Evolutionary conservation across 1,140 invertebrate genomes (phyloP).

Genomic region (Rhopalosiphum padi): DNA sequence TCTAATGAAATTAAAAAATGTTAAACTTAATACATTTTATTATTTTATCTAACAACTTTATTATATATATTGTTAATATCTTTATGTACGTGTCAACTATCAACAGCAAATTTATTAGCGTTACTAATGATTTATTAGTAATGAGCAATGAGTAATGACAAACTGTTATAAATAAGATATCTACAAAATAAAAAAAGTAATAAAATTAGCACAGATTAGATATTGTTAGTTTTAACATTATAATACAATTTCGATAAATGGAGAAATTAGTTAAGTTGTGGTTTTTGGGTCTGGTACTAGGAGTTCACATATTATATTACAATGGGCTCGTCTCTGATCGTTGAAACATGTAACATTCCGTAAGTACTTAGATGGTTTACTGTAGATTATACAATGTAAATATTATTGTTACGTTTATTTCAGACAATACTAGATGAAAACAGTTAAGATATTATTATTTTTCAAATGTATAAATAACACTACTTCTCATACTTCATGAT

Average conservation of each 20-base stretch:
- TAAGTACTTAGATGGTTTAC: neutral
- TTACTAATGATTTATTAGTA: neutral
- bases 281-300: neutral
- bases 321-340: neutral
- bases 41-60: neutral
- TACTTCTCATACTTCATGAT: no score
- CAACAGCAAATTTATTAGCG: neutral
- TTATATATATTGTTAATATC: neutral
- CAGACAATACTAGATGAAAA: neutral
- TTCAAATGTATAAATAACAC: neutral
- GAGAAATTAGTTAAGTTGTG: neutral
- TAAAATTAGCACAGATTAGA: neutral
- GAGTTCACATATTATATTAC: neutral
- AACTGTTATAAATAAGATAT: neutral
- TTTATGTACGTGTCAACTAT: neutral
- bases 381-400: no score
- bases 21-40: neutral
- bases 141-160: neutral
- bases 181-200: neutral
- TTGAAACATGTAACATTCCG: neutral
- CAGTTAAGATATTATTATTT: neutral
- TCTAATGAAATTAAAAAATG: neutral
- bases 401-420: neutral
- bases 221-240: neutral
- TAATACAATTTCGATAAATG: neutral